These are phyloP conservation scores for Sylvilagus floridanus DNA, from an alignment of 2,797 vertebrate genomes.

Conservation along the genomic window DNA sequence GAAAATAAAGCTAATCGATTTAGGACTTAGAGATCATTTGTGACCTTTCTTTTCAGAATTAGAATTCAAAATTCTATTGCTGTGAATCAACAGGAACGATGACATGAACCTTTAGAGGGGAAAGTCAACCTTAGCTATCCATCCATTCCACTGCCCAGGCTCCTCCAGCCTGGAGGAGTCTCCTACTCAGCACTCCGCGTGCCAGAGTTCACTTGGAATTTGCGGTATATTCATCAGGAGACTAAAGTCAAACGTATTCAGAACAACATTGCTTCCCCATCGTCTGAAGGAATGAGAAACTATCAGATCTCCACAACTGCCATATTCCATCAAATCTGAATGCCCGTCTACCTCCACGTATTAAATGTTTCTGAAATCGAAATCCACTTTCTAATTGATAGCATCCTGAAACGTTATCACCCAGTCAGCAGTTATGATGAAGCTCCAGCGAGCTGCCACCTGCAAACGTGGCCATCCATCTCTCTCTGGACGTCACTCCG, in stretches of 20 bases:
- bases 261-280: neutral
- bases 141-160: too few species aligned
- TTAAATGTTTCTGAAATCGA: neutral
- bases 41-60: neutral
- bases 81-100: neutral
- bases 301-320: neutral
- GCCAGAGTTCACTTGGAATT: neutral
- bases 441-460: neutral
- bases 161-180: neutral
- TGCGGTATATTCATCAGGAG: neutral
- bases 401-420: neutral
- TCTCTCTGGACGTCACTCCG: neutral
- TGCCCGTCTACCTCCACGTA: neutral
- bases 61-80: too few species aligned
- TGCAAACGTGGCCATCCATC: neutral
- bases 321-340: neutral
- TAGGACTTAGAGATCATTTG: neutral
- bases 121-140: neutral
- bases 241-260: neutral
- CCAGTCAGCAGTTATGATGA: neutral
- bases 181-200: neutral
- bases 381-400: neutral
- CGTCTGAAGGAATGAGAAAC: neutral
- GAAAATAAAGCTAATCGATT: slow-evolving; percentile 26
- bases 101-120: neutral